These are phyloP conservation scores for Carassius gibelio DNA, from an alignment of 2,113 vertebrate species.

Conservation along the genomic window DNA sequence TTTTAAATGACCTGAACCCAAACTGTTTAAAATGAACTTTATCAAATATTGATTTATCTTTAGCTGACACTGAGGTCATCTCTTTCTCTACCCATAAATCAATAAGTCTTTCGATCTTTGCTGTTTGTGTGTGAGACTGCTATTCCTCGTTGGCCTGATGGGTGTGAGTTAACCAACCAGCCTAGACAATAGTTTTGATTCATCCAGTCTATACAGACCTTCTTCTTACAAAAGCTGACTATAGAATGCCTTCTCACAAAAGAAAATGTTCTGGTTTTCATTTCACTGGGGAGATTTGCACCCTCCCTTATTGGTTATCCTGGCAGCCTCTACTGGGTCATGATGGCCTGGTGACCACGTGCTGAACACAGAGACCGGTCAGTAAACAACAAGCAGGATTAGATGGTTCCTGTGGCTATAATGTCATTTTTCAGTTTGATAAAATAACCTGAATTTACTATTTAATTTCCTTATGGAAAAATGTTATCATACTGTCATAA, in stretches of 20 bases:
- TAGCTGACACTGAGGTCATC: conserved; percentile 58
- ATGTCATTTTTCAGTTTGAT: background rate
- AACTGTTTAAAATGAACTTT: conserved; percentile 49
- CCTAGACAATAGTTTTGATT: background rate
- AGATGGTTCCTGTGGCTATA: background rate
- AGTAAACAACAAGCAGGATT: conserved; percentile 60
- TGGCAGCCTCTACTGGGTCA: conserved; percentile 60
- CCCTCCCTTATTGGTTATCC: conserved; percentile 51
- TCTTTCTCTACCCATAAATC: conserved; percentile 44
- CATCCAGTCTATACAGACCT: background rate
- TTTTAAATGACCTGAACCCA: background rate
- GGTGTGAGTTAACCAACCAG: background rate
- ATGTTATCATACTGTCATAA: background rate
- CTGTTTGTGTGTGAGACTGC: conserved; percentile 28
- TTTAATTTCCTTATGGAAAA: background rate
- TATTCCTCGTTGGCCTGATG: conserved; percentile 9
- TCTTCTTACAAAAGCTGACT: background rate
- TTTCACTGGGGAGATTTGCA: background rate
- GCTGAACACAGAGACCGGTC: conserved; percentile 59
- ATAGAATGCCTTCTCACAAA: background rate
- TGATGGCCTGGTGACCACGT: conserved; percentile 64
- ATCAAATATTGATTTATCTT: conserved; percentile 50
- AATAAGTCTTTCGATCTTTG: conserved; percentile 45
- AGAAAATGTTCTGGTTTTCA: conserved; percentile 1
- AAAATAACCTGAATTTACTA: background rate